These are phyloP conservation scores for Sebastes taczanowskii DNA, from an alignment of 2,797 vertebrate genomes.

Conservation along the genomic window DNA sequence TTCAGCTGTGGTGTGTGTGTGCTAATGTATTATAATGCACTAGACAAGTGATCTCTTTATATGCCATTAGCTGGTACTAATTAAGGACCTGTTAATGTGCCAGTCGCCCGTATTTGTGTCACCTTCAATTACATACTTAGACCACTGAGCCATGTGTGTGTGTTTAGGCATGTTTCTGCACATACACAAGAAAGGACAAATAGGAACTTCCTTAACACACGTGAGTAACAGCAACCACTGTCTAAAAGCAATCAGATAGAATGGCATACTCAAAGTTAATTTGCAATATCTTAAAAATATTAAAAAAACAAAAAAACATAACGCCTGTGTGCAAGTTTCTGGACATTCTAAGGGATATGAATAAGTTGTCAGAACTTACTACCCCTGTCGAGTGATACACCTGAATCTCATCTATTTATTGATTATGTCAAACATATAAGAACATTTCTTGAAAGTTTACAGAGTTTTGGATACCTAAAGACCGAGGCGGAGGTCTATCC, in stretches of 20 bases:
- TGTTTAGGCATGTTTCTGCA: neutral
- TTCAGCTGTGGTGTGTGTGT: neutral
- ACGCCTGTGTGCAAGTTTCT: neutral
- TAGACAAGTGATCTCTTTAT: conserved; percentile 38
- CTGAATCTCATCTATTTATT: neutral
- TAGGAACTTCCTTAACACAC: neutral
- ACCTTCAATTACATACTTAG: conserved; percentile 67
- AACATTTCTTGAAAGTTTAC: neutral
- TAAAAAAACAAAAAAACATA: too few relatives aligned
- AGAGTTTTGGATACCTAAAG: neutral
- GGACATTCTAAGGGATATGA: neutral
- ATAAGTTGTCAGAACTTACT: neutral
- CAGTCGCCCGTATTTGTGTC: conserved; percentile 39
- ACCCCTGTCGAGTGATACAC: neutral
- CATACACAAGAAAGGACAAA: neutral
- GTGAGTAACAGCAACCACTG: neutral
- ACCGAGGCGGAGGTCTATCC: neutral
- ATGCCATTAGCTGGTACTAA: conserved; percentile 38
- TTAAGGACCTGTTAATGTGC: conserved; percentile 51
- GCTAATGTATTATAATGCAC: conserved; percentile 36
- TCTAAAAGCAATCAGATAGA: neutral
- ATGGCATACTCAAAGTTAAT: neutral
- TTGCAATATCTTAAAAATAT: neutral
- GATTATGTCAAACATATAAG: neutral
- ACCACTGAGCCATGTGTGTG: conserved; percentile 39